Base-by-base conservation (phyloP, 2,113 vertebrate species). In the Chaenogobius annularis region DNA sequence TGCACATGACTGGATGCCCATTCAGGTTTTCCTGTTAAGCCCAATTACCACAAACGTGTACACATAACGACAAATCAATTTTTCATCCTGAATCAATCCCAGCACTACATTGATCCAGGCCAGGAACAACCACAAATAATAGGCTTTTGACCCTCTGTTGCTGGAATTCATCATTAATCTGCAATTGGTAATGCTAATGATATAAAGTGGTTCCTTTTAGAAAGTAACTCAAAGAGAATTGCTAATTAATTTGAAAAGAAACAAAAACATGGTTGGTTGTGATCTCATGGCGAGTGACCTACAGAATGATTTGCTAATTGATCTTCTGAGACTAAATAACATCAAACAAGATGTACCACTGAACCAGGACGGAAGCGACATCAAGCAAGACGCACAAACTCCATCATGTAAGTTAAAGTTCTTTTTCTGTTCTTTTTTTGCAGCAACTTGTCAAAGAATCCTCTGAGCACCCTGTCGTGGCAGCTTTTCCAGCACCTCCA, bases 381-480 rank as follows among this genome's bases (percentile, higher is more conserved):
- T 79, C 68, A 61, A 77, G 62, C 55, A 48, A 55, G 43, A 54
- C 26, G 54, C 59, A 40, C 43, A 40, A 63, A 68, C 26, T 44
- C 22, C 69, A 72, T 65, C 68, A 69, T 67, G 44, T 7, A 31
- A 70, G 68, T 74, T 59, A 87, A 75, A 65, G 0, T 6, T 47
- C 66, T 55, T 52, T 87, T 50, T 84, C 69, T 80, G 82, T 81
- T 69, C 74, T 31, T 46, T 73, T 61, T 78, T 84, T 0, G 22
- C 94, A 99, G 98, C 95, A 97, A 99, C 91, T 92, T 99, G 86
- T 98, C 98, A 7, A 96, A 95, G 90, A 99, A 99, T 85, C 96
- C 96, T 75, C 95, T 99, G 87, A 94, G 91, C 80, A 97, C 96
- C 4, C 91, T 99, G 69, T 97, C 96, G 7, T 99, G 98, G 98